phyloP scores from a whole-genome alignment of 2,888 invertebrate genomes.

The Eumerus sabulonum region DNA sequence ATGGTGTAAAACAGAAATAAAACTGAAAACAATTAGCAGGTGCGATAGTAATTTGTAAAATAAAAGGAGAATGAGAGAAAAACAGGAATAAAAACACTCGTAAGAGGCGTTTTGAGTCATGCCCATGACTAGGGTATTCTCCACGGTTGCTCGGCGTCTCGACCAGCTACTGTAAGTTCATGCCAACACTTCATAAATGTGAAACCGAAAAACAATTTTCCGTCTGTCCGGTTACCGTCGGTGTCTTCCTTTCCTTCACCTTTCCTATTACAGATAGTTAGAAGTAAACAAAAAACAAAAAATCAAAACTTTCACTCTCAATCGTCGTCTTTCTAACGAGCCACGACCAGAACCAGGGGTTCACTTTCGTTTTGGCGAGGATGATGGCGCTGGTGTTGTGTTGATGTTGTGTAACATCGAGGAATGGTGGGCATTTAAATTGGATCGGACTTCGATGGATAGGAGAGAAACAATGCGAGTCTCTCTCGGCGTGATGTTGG shows the following conservation, averaged over 20 bases:
- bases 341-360: conserved; percentile 17
- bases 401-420: conserved; percentile 38
- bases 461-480: conserved; percentile 11
- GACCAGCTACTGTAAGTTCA: neutral
- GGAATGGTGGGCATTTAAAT: conserved; percentile 8
- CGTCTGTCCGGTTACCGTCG: conserved; percentile 23
- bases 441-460: neutral
- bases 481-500: no score
- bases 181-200: no score
- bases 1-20: neutral
- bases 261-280: neutral
- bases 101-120: neutral
- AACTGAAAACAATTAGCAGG: conserved; percentile 45
- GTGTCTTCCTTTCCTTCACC: conserved; percentile 14
- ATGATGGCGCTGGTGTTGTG: conserved; percentile 20
- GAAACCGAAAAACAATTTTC: conserved; percentile 8
- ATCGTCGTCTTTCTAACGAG: neutral
- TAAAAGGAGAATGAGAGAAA: no score
- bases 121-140: conserved; percentile 20
- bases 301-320: conserved; percentile 43
- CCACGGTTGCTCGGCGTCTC: conserved; percentile 34
- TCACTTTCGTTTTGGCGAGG: conserved; percentile 60
- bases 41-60: no score
- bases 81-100: no score
- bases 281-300: no score